These are phyloP conservation scores for Syncerus caffer DNA, from an alignment of 2,797 vertebrate species.

Conservation along the genomic window DNA sequence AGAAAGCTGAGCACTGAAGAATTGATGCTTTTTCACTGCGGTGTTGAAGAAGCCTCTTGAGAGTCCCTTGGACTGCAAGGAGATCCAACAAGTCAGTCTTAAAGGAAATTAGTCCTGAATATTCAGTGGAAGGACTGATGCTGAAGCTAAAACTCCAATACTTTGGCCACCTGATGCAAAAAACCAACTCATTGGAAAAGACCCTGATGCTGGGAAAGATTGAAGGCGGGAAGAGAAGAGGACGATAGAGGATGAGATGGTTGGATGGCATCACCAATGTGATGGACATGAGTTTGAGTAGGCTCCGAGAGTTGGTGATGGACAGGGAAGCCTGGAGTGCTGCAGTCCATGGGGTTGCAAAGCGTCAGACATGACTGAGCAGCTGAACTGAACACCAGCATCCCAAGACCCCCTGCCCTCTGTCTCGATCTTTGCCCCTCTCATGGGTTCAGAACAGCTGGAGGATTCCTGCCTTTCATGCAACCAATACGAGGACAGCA, in stretches of 20 bases:
- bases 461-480: not conserved
- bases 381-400: not conserved
- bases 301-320: not conserved
- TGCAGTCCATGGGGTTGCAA: not conserved
- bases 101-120: not conserved
- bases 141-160: not conserved
- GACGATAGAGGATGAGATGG: not conserved
- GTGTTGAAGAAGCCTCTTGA: not conserved
- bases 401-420: not conserved
- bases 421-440: not conserved
- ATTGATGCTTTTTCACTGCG: not conserved
- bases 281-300: not conserved
- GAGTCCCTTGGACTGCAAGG: not conserved
- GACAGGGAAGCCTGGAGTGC: not conserved
- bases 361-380: fast-evolving
- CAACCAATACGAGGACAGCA: fast-evolving
- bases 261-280: not conserved
- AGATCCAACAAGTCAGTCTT: not conserved
- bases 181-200: not conserved
- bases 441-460: not conserved
- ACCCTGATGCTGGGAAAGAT: not conserved
- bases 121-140: not conserved
- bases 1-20: not conserved
- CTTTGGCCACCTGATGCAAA: not conserved
- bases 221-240: not conserved